Base-by-base conservation (phyloP, 2,797 vertebrate species). In the Dermochelys coriacea region DNA sequence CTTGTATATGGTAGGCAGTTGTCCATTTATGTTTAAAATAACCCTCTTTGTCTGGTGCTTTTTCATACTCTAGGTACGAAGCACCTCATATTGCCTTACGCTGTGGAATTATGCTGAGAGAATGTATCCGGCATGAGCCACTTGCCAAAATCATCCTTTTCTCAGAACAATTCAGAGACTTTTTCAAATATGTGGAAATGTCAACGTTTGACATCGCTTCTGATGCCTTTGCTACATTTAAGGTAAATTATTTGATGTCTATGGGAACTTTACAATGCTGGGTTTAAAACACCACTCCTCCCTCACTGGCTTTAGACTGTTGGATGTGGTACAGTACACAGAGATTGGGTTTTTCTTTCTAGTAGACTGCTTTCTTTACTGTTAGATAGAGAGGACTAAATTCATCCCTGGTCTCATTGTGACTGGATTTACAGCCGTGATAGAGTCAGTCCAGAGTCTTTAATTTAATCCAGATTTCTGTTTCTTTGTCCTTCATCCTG, bases 181-280 rank as follows among this genome's bases (percentile, higher is more conserved):
- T 99, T 98, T 99, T 99, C 98, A 98, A 98, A 96, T 99, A 99
- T 37, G 99, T 99, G 98, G 99, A 99, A 96, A 98, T 99, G 98
- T 99, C 99, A 95, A 99, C 99, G n/a, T 99, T 99, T 94, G 99
- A 99, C 98, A 99, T 99, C 59, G 99, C 99, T 96, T 99, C 99
- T 14, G 99, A 99, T 95, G 99, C 99, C 91, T 99, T 99, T 95
- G 99, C 99, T 98, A 99, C 99, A 84, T 99, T 99, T 98, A 99
- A 99, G 99, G 99, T 99, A 98, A 97, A 84, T 55, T 14, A 68
- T 78, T 79, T 6, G 8, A 77, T 90, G 50, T 50, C 29, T 51
- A 5, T 89, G 57, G 2, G 12, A 61, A 64, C 2, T 1, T 93
- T 82, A 74, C 55, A 57, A 31, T 80, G 71, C 47, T 64, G 68